Percentiles rank a stretch among this genome's conserved stretches.
These are phyloP conservation scores for Phylloscopus whistleri DNA, from an alignment of 2,113 vertebrate genomes.

Conservation along the genomic window DNA sequence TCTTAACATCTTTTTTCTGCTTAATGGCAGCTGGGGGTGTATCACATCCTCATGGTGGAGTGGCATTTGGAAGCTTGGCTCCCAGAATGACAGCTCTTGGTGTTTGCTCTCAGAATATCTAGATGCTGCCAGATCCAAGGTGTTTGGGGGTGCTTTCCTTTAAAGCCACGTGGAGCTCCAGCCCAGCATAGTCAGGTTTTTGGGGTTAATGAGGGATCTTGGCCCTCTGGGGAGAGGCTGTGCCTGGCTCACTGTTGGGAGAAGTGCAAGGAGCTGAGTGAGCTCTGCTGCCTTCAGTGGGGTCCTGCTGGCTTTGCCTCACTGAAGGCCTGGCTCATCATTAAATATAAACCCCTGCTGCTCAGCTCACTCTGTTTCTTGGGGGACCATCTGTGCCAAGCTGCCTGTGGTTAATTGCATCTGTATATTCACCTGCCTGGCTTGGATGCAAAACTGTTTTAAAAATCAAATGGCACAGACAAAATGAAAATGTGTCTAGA, in stretches of 20 bases:
- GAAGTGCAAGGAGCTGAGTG: not conserved
- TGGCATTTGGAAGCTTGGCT: not conserved
- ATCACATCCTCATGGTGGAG: not conserved
- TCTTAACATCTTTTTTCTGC: not conserved
- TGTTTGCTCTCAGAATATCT: not conserved
- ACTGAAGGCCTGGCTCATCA: constrained; percentile 17
- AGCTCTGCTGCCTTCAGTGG: not conserved
- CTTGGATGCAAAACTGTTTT: not conserved
- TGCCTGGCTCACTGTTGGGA: not conserved
- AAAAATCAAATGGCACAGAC: not conserved
- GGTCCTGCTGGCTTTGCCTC: not conserved
- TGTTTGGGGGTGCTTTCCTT: not conserved
- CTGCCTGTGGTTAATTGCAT: constrained; percentile 23
- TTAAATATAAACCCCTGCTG: constrained; percentile 35
- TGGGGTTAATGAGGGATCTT: not conserved
- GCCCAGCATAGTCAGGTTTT: not conserved
- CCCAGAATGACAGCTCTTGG: not conserved
- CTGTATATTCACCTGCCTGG: not conserved
- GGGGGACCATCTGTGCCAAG: constrained; percentile 53
- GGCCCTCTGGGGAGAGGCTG: not conserved
- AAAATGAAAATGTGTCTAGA: not conserved
- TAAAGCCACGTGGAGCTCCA: not conserved
- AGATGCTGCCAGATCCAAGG: not conserved
- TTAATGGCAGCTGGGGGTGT: fast-evolving
- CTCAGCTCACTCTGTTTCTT: not conserved